These are phyloP conservation scores for Parauchenoglanis ngamensis DNA, from an alignment of 2,797 vertebrate genomes.

Conservation along the genomic window DNA sequence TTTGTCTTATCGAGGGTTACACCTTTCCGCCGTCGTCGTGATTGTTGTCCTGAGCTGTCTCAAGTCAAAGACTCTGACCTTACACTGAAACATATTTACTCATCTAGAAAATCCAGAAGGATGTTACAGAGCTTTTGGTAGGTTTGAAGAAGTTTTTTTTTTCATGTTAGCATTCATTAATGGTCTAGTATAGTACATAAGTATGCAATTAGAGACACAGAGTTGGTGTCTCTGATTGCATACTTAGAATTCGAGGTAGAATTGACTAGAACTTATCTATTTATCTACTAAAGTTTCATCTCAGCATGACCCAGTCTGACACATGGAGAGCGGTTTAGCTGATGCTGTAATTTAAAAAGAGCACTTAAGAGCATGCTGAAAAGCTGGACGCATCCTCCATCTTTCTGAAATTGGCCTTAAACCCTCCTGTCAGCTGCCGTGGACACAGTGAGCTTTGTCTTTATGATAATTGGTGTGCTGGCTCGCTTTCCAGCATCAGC, in stretches of 20 bases:
- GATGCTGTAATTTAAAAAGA: conserved; percentile 3
- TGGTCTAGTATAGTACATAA: neutral
- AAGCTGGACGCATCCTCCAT: neutral
- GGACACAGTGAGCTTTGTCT: conserved; percentile 9
- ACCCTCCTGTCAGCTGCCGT: neutral
- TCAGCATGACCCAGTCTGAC: neutral
- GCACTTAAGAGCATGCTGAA: conserved; percentile 4
- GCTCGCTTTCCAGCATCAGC: conserved; percentile 12
- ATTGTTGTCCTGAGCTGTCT: neutral
- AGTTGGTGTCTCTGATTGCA: no score
- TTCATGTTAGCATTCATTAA: neutral
- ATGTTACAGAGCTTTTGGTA: neutral
- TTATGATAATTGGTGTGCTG: conserved; percentile 29
- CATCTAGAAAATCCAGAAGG: neutral
- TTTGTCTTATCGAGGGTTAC: neutral
- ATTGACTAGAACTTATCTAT: neutral
- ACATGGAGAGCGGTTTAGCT: neutral
- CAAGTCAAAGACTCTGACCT: neutral
- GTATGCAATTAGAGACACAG: neutral
- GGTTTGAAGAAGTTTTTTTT: neutral
- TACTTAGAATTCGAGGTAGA: no score
- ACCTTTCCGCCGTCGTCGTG: neutral
- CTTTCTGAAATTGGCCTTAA: conserved; percentile 8
- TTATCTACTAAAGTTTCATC: neutral
- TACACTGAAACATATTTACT: neutral